Percentiles rank a stretch among this genome's conserved stretches.
Conservation (phyloP, 2,113 vertebrate genomes). For the Seriola rivoliana region DNA sequence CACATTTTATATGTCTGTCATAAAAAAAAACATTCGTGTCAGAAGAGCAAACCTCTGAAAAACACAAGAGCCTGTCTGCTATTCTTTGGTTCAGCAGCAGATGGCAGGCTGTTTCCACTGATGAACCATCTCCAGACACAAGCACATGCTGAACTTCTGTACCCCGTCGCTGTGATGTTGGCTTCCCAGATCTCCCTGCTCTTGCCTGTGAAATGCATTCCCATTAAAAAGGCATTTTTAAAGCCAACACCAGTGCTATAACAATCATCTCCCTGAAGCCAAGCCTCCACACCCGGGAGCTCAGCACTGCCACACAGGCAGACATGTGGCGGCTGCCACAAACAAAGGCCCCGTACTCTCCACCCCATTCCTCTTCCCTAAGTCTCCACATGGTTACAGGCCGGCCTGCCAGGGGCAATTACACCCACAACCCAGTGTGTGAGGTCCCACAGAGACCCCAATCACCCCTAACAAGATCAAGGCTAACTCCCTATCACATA, state of each 20-base stretch:
- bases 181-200: conserved; percentile 78
- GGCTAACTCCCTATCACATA: conserved; percentile 74
- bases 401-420: conserved; percentile 82
- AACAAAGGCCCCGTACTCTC: conserved; percentile 81
- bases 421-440: conserved; percentile 84
- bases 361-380: conserved; percentile 73
- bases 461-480: conserved; percentile 85
- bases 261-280: conserved; percentile 84
- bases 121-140: conserved; percentile 30
- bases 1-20: neutral
- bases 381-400: conserved; percentile 78
- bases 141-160: conserved; percentile 74
- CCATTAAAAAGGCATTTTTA: conserved; percentile 86
- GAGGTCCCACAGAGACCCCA: conserved; percentile 83
- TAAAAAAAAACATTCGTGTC: conserved; percentile 26
- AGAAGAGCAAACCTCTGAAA: conserved; percentile 18
- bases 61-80: conserved; percentile 25
- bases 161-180: conserved; percentile 72
- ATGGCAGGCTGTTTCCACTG: conserved; percentile 87
- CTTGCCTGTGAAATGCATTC: conserved; percentile 85
- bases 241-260: conserved; percentile 85
- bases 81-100: conserved; percentile 74
- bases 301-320: conserved; percentile 82
- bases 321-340: conserved; percentile 83
- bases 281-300: conserved; percentile 74